phyloP scores from a whole-genome alignment of 2,113 vertebrate genomes.

The Oreochromis aureus region DNA sequence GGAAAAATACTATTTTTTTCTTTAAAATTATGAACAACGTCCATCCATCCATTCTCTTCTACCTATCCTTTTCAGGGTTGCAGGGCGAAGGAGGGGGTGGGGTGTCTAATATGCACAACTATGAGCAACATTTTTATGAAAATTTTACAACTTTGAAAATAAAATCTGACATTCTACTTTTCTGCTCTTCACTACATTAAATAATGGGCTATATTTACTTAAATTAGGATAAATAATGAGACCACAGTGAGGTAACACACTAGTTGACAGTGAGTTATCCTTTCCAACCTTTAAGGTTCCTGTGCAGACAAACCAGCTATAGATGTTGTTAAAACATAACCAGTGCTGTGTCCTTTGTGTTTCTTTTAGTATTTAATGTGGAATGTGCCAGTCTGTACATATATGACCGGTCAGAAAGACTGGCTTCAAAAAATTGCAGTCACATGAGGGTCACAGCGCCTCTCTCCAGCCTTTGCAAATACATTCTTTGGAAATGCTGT shows the following conservation, averaged over 20 bases:
- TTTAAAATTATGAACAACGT: neutral
- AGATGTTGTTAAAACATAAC: neutral
- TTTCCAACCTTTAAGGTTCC: neutral
- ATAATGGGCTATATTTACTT: neutral
- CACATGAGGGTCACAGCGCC: neutral
- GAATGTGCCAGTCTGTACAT: neutral
- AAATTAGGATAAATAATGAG: neutral
- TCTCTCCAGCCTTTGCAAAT: neutral
- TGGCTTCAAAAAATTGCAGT: neutral
- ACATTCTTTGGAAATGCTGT: neutral
- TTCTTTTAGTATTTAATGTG: neutral
- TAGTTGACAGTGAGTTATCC: neutral
- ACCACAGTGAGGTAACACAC: neutral
- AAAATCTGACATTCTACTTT: neutral
- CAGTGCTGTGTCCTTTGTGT: neutral
- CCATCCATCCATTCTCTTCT: neutral
- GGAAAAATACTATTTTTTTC: accelerated
- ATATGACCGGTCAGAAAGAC: neutral
- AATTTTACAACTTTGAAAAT: neutral
- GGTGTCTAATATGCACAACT: neutral
- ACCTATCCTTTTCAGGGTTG: neutral
- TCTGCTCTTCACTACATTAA: neutral
- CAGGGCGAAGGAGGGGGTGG: neutral
- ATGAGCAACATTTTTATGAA: neutral
- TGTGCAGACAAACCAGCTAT: neutral